Evolutionary conservation across 2,888 invertebrate genomes (phyloP).

Genomic region (Patella pellucida): DNA sequence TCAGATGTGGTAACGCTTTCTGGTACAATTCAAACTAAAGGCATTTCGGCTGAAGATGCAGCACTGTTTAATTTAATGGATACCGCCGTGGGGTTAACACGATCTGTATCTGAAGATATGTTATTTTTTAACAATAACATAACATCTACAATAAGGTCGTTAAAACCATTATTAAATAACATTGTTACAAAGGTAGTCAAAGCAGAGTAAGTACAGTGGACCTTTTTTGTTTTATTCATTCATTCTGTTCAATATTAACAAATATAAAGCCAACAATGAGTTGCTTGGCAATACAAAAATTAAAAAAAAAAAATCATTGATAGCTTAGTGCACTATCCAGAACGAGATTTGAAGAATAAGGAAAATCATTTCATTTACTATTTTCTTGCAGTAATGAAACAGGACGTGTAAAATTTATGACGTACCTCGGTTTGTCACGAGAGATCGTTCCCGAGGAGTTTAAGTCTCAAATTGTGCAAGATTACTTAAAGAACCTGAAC

Average conservation of each 20-base stretch:
- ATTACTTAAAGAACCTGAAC: slow-evolving; percentile 28
- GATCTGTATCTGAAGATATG: slow-evolving; percentile 24
- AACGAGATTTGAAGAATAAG: too few species aligned
- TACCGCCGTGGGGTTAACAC: slow-evolving; percentile 23
- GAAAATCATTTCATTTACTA: too few species aligned
- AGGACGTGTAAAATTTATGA: slow-evolving; percentile 45
- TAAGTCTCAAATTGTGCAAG: slow-evolving; percentile 37
- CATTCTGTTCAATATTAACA: too few species aligned
- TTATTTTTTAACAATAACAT: slow-evolving; percentile 33
- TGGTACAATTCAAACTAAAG: slow-evolving; percentile 42
- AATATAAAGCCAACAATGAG: too few species aligned
- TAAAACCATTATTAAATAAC: slow-evolving; percentile 29
- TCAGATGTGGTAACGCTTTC: slow-evolving; percentile 52
- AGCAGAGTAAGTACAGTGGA: slow-evolving; percentile 36
- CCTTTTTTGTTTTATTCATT: neutral
- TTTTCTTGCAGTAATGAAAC: slow-evolving; percentile 32
- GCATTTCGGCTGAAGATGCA: slow-evolving; percentile 28
- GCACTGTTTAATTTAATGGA: slow-evolving; percentile 48
- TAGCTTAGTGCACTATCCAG: too few species aligned
- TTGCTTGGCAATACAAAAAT: too few species aligned
- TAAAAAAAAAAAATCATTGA: too few species aligned
- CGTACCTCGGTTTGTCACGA: slow-evolving; percentile 41
- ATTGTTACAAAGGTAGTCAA: slow-evolving; percentile 39
- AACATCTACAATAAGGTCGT: slow-evolving; percentile 16
- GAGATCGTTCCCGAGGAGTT: slow-evolving; percentile 39